A percentile compares a stretch with the other conserved stretches of the same genome.
Conservation (phyloP, 2,888 invertebrate species). For the Muschampia plurimacula region DNA sequence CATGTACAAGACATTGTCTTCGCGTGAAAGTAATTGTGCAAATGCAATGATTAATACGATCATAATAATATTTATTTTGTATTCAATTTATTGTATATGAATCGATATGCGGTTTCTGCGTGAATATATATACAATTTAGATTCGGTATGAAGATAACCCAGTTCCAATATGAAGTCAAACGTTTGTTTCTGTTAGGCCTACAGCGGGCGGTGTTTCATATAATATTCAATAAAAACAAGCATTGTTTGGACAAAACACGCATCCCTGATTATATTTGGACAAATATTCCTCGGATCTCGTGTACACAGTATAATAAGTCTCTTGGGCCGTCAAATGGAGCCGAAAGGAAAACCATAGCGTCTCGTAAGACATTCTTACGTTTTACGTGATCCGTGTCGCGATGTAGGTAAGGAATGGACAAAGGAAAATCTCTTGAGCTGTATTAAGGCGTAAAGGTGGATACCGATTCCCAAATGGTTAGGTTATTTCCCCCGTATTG, state of each 20-base stretch:
- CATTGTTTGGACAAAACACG: slow-evolving; percentile 74
- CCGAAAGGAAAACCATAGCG: slow-evolving; percentile 78
- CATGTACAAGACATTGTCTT: too few species aligned
- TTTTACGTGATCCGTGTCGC: slow-evolving; percentile 75
- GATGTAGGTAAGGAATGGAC: slow-evolving; percentile 75
- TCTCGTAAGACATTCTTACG: slow-evolving; percentile 64
- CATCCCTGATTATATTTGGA: slow-evolving; percentile 84
- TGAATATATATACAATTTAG: slow-evolving; percentile 8
- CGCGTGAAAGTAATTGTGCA: not conserved
- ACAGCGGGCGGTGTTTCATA: slow-evolving; percentile 63
- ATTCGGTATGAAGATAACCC: slow-evolving; percentile 34
- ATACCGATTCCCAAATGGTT: slow-evolving; percentile 73
- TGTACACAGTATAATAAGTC: slow-evolving; percentile 84
- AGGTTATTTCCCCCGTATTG: slow-evolving; percentile 72
- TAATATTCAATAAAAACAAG: slow-evolving; percentile 75
- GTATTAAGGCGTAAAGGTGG: slow-evolving; percentile 74
- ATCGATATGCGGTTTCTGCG: not conserved
- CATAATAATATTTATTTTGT: not conserved
- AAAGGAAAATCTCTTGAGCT: slow-evolving; percentile 79
- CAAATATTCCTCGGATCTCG: slow-evolving; percentile 77
- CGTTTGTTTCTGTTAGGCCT: slow-evolving; percentile 67
- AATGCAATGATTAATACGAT: not conserved
- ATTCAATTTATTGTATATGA: not conserved
- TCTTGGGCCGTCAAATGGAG: slow-evolving; percentile 80
- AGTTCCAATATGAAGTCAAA: slow-evolving; percentile 76